Evolutionary conservation across 1,140 invertebrate genomes (phyloP), one percentile per base, ranked within the genome.

Genomic region (Drosophila ironensis): DNA sequence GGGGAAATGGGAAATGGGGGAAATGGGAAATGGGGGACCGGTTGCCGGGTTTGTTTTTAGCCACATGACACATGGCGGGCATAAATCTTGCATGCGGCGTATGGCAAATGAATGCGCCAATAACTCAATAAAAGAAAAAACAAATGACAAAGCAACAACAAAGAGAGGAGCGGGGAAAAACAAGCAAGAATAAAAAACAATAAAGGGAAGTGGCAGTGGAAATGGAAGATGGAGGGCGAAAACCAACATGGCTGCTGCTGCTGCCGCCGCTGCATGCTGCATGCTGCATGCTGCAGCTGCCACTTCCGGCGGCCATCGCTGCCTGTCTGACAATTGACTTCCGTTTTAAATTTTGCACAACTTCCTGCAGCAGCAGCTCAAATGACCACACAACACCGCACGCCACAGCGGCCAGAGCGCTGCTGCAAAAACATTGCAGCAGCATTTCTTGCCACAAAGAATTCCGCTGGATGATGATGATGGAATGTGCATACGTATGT

Each of bases 21-120:
- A 12, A 9, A 22, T 30, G 5, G 12, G 30, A 24, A 24, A 24
- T 35, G 45, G 27, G 20, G 45, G 19, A 8, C 16, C 33, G 52
- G 44, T 40, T n/a, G 35, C 22, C 25, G 48, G 38, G 52, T 73
- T 70, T 73, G 78, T 78, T 84, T 70, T 75, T 75, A 81, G 78
- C 73, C 73, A 73, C 78, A 86, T 84, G 78, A 84, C 78, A 84
- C 80, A 84, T 84, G 80, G 69, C 78, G 80, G 69, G 64, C 69
- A 84, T 84, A 84, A 84, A 84, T 84, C 78, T 84, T 84, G 78
- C 42, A 86, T 78, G 78, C 47, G 69, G 70, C 80, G 74, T 84
- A 84, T 84, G 78, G 78, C 78, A 84, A 84, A 84, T 86, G 80
- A 84, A 84, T 84, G 80, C 80, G 78, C 78, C 78, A 84, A 84